A percentile compares a stretch with the other conserved stretches of the same genome.
Evolutionary conservation across 1,140 invertebrate species (phyloP).

Genomic region (Chironomus striatipennis): DNA sequence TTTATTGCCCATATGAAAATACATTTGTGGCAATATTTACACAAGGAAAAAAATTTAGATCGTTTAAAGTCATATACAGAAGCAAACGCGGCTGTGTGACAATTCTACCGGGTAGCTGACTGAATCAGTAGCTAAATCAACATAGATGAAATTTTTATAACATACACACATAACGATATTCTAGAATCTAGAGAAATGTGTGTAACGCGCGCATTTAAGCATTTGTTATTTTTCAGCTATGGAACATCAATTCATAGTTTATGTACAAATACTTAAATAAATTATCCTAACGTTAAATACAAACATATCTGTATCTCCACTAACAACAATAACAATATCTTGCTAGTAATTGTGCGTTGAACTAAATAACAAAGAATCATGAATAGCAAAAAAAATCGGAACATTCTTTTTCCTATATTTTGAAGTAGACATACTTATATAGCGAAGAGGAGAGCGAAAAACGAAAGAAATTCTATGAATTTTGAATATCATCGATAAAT

Average conservation of each 20-base stretch:
- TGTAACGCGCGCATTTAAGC: neutral
- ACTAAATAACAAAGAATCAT: slow-evolving; percentile 14
- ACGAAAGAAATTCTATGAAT: slow-evolving; percentile 13
- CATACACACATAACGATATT: neutral
- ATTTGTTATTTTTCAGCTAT: neutral
- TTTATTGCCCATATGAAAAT: slow-evolving; percentile 14
- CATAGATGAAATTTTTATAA: slow-evolving; percentile 13
- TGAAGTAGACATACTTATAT: neutral
- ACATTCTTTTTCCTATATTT: neutral
- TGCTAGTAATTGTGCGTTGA: neutral
- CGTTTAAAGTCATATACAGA: slow-evolving; percentile 2
- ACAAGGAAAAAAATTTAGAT: neutral
- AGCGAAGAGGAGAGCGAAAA: neutral
- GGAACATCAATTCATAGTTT: too few relatives aligned
- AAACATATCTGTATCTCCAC: neutral
- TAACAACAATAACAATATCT: neutral
- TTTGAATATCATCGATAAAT: slow-evolving; percentile 22
- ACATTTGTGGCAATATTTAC: slow-evolving; percentile 8
- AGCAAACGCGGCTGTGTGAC: neutral
- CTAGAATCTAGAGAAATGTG: neutral
- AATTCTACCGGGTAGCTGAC: neutral
- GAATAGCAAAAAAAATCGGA: slow-evolving; percentile 14
- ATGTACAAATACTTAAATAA: neutral
- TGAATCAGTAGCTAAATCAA: slow-evolving; percentile 22
- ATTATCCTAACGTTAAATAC: neutral